phyloP scores from a whole-genome alignment of 2,113 vertebrate genomes.

The Oreochromis tanganicae region DNA sequence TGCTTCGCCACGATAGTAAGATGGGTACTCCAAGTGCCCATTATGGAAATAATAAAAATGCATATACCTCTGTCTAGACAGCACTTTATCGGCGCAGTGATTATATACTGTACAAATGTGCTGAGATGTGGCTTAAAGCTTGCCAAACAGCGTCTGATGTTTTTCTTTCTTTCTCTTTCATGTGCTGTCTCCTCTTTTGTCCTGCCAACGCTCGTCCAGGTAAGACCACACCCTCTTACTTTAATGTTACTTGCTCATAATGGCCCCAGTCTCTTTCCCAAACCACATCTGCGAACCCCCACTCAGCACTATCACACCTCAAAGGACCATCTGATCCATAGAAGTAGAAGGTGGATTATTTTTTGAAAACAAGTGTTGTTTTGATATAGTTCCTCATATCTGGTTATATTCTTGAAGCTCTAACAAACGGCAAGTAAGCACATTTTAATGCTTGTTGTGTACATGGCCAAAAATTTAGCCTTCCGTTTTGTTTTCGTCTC shows the following conservation, averaged over 20 bases:
- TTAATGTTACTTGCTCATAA: slow-evolving; percentile 31
- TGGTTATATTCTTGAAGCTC: background rate
- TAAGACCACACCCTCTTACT: slow-evolving; percentile 61
- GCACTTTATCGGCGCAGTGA: background rate
- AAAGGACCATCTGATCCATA: background rate
- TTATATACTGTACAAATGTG: background rate
- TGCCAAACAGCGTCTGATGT: slow-evolving; percentile 39
- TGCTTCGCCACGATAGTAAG: background rate
- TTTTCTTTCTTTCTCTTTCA: slow-evolving; percentile 57
- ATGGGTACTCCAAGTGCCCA: slow-evolving; percentile 10
- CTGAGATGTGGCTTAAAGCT: slow-evolving; percentile 17
- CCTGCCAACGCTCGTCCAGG: slow-evolving; percentile 52
- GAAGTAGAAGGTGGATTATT: background rate
- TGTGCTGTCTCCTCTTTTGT: slow-evolving; percentile 53
- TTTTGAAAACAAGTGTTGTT: background rate
- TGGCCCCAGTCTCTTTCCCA: slow-evolving; percentile 10
- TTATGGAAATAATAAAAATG: slow-evolving; percentile 7
- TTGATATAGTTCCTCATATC: background rate
- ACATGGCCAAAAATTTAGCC: background rate
- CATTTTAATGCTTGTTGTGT: background rate
- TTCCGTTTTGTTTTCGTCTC: background rate
- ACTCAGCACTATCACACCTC: background rate
- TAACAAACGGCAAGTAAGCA: background rate
- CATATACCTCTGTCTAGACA: slow-evolving; percentile 34
- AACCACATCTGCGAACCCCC: slow-evolving; percentile 29